Evolutionary conservation across 1,140 invertebrate genomes (phyloP).

Genomic region (Druon quercuslanigerum): DNA sequence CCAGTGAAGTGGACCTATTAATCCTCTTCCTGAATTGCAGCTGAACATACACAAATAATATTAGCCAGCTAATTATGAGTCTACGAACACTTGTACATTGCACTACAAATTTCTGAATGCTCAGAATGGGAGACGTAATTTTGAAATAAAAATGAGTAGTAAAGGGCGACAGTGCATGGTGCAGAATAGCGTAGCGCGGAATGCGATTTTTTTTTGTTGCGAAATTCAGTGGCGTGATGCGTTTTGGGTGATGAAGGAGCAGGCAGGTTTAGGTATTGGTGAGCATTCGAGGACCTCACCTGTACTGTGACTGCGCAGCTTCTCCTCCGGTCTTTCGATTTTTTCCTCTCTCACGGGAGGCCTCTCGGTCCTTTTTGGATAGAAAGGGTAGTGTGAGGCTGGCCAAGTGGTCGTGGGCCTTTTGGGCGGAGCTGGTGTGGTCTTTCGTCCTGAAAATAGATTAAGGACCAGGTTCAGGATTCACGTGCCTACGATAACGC

Average conservation of each 20-base stretch:
- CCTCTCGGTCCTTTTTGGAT: slow-evolving; percentile 69
- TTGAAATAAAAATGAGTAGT: not conserved
- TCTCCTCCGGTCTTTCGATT: slow-evolving; percentile 65
- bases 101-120: not conserved
- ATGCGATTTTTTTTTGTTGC: slow-evolving; percentile 31
- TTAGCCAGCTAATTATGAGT: not conserved
- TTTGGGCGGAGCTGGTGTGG: slow-evolving; percentile 64
- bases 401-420: slow-evolving; percentile 69
- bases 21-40: not conserved
- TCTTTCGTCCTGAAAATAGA: slow-evolving; percentile 71
- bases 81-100: not conserved
- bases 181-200: slow-evolving; percentile 63
- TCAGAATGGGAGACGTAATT: not conserved
- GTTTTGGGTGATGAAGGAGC: not conserved
- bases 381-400: slow-evolving; percentile 64
- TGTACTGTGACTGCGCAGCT: slow-evolving; percentile 63
- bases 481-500: slow-evolving; percentile 29
- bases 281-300: slow-evolving; percentile 58
- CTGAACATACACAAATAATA: not conserved
- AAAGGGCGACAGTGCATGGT: slow-evolving; percentile 61
- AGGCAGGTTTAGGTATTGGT: slow-evolving; percentile 14
- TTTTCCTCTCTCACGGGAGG: slow-evolving; percentile 64
- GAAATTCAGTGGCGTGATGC: slow-evolving; percentile 15
- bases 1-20: not conserved
- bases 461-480: slow-evolving; percentile 63